Base-by-base conservation (phyloP, 1,140 invertebrate species). In the Helicoverpa zea region DNA sequence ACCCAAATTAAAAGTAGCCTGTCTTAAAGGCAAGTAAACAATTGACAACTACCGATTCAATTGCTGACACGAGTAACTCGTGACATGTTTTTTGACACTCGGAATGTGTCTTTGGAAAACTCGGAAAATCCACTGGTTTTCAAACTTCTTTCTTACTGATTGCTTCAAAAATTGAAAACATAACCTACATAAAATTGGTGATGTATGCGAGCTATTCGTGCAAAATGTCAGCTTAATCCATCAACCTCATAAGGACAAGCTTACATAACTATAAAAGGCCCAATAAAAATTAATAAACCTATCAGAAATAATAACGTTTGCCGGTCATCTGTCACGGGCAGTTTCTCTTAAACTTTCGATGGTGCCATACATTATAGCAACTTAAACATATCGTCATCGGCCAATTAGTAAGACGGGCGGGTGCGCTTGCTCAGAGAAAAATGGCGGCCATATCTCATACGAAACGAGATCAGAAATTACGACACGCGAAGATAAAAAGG, bases 391-490 rank as follows among this genome's bases (percentile, higher is more conserved):
- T 78, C 79, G 75, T 80, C 81, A 82, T 82, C 73, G 77, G 59
- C 84, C 88, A 89, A 89, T 89, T 87, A 89, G 83, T 84, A 47
- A 49, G 64, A 80, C 73, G 80, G 76, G 59, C 70, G 54, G 79
- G 75, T 82, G 84, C 79, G 81, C 61, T 75, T 74, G 73, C 80
- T 68, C 70, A 56, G 73, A 86, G 87, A 90, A 83, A 89, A 89
- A 90, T 89, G 82, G 84, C 68, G 72, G 68, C 73, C 80, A 89
- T 90, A 84, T 88, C 72, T 90, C 87, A 90, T 77, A 63, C 54
- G 52, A 77, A 77, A 77, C 61, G 30, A 77, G 75, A 77, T 77
- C 75, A 77, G 14, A n/a, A 30, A 16, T 77, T 64, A 52, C 58
- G 43, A 51, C 75, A 77, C 29, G 2, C 14, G n/a, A 10, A 49